These are phyloP conservation scores for Chymomyza procnemis DNA, from an alignment of 2,888 invertebrate species.

Conservation along the genomic window DNA sequence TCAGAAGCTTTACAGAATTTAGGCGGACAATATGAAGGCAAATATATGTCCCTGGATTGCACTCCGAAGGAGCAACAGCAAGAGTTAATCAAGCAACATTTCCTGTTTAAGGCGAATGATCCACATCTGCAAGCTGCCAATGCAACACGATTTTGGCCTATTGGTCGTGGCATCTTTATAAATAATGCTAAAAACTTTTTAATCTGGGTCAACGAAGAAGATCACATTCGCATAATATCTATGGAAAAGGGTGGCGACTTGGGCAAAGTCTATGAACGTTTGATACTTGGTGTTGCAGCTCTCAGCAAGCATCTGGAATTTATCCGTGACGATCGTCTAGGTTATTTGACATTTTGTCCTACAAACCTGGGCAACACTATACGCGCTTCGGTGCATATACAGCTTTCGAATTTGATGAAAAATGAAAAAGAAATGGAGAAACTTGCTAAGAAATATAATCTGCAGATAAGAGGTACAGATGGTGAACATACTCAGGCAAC, in stretches of 20 bases:
- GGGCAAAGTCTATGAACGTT: slow-evolving; percentile 91
- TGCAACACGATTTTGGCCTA: slow-evolving; percentile 97
- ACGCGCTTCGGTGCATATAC: slow-evolving; percentile 98
- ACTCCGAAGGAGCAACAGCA: slow-evolving; percentile 96
- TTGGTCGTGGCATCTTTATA: slow-evolving; percentile 97
- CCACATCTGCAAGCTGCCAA: slow-evolving; percentile 89
- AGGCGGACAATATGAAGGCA: slow-evolving; percentile 92
- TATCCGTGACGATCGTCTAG: slow-evolving; percentile 94
- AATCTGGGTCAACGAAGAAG: slow-evolving; percentile 99
- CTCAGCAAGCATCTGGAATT: slow-evolving; percentile 95
- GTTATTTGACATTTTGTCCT: slow-evolving; percentile 98
- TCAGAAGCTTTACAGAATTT: slow-evolving; percentile 87
- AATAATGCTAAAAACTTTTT: slow-evolving; percentile 97
- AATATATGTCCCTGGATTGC: slow-evolving; percentile 93
- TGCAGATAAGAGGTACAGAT: slow-evolving; percentile 93
- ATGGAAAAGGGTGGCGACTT: slow-evolving; percentile 98
- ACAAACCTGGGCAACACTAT: slow-evolving; percentile 98
- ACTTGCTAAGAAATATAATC: slow-evolving; percentile 90
- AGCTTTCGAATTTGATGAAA: slow-evolving; percentile 93
- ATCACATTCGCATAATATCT: slow-evolving; percentile 97
- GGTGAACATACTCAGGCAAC: slow-evolving; percentile 97
- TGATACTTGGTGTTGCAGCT: slow-evolving; percentile 92
- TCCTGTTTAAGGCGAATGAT: slow-evolving; percentile 97
- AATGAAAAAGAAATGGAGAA: slow-evolving; percentile 92
- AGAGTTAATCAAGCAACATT: slow-evolving; percentile 96